Percentiles rank a stretch among this genome's conserved stretches.
These are phyloP conservation scores for Paracanthobrama guichenoti DNA, from an alignment of 2,113 vertebrate genomes.

Conservation along the genomic window DNA sequence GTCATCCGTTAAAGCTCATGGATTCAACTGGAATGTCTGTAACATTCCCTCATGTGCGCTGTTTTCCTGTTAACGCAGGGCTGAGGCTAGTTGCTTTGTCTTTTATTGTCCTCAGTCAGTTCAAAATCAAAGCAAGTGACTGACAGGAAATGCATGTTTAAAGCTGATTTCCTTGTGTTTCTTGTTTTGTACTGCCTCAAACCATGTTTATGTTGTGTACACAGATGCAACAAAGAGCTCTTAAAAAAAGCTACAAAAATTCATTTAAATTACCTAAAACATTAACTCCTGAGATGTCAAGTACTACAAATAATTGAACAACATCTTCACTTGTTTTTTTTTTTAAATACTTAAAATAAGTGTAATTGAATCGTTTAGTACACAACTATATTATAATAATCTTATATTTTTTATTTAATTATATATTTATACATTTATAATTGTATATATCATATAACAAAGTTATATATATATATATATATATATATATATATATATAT, in stretches of 20 bases:
- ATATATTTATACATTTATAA: too few relatives aligned
- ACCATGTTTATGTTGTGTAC: background rate
- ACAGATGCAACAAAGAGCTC: conserved; percentile 33
- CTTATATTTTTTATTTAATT: too few relatives aligned
- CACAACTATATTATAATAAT: too few relatives aligned
- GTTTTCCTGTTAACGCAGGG: conserved; percentile 69
- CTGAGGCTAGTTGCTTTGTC: conserved; percentile 56
- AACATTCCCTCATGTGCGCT: conserved; percentile 60
- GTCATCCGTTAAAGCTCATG: background rate
- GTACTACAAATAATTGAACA: too few relatives aligned
- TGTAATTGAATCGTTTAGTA: too few relatives aligned
- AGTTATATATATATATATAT: too few relatives aligned
- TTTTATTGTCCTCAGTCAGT: conserved; percentile 70
- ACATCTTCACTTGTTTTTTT: too few relatives aligned
- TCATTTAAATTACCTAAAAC: background rate
- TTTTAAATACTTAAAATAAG: too few relatives aligned
- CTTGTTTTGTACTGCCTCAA: conserved; percentile 47
- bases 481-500: too few relatives aligned
- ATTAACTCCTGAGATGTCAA: background rate
- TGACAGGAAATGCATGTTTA: conserved; percentile 71
- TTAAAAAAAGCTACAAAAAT: background rate
- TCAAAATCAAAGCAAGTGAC: conserved; percentile 71
- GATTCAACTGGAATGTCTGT: conserved; percentile 65
- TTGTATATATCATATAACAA: too few relatives aligned
- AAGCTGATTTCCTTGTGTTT: conserved; percentile 63